Base-by-base conservation (phyloP, 2,113 vertebrate genomes). In the Castor canadensis region DNA sequence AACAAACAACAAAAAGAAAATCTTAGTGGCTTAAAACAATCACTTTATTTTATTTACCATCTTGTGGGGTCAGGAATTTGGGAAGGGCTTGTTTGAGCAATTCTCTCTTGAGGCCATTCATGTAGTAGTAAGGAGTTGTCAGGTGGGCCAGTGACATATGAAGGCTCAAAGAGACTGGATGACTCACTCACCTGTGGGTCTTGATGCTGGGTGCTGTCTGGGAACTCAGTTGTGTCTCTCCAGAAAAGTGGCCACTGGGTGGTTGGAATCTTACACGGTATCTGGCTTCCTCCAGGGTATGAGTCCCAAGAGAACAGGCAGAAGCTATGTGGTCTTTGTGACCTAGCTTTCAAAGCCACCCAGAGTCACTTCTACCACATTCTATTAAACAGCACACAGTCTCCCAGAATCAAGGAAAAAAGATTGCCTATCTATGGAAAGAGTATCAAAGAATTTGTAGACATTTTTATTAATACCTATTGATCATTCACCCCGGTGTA, bases 371-470 rank as follows among this genome's bases (percentile, higher is more conserved):
- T 80, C 58, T 10, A 76, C 60, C 24, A 52, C 15, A 67, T 58
- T 43, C 67, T 76, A 9, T 26, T 71, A 77, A 79, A 43, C 3
- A 64, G 32, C 76, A 52, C 38, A 62, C 2, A 4, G 2, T 32
- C 32, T 66, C 67, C 47, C 66, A 94, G 10, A 83, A 19, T 87
- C 69, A 83, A 83, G 73, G 56, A 83, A 64, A 94, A 32, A 43
- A 15, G 22, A 26, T 32, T 62, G 72, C 24, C 28, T 72, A 35
- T 89, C 32, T 60, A 66, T 66, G 40, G 13, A 38, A 72, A 38
- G 24, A 47, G 13, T 9, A 15, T 40, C 73, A 76, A 88, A 88
- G 54, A 54, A 76, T 72, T 17, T 56, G 17, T 15, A 56, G 43
- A 5, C 62, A 67, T 66, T 88, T 80, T 72, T 47, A 40, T 52